Base-by-base conservation (phyloP, 37 sponge, comb jelly and placozoan genomes). In the Agelas oroides region DNA sequence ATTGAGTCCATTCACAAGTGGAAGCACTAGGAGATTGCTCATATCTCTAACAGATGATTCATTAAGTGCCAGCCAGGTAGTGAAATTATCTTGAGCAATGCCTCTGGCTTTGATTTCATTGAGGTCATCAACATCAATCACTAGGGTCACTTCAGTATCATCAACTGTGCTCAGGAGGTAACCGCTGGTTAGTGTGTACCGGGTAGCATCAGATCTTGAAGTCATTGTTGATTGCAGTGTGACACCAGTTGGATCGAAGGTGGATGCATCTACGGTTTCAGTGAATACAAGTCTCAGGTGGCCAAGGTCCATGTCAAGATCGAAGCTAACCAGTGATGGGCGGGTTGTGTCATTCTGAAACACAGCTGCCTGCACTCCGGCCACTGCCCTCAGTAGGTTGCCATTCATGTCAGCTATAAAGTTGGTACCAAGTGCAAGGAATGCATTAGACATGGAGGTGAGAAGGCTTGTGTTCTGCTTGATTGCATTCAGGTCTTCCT, bases 251-350 rank as follows among this genome's bases (percentile, higher is more conserved):
- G 92, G 86, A 66, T 84, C 71, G 38, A 97, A 91, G 33, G 82
- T 92, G 65, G 70, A 68, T 14, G 82, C 71, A 71, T 94, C 87
- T 16, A 97, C 92, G 17, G 97, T 97, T 30, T 97, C 97, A 41
- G 87, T 82, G 79, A 97, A 97, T 40, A 54, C 41, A 54, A 97
- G 84, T 21, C 33, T 83, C 76, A 97, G 32, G 34, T 76, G 31
- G 16, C 88, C 95, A 15, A 55, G 58, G 39, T 91, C 77, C 84
- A 97, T 86, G 61, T 97, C 91, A 23, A 97, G 82, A 56, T 91
- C 86, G 61, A 92, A 94, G 12, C 37, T 23, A 20, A 76, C 17
- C 20, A 97, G 87, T 8, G 12, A 18, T 20, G 97, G 97, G 13
- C 84, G 38, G n/a, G 80, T 86, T n/a, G 87, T 83, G 68, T 95